Evolutionary conservation across 2,888 invertebrate genomes (phyloP), one percentile per base, ranked within the genome.

Genomic region (Callinectes sapidus): DNA sequence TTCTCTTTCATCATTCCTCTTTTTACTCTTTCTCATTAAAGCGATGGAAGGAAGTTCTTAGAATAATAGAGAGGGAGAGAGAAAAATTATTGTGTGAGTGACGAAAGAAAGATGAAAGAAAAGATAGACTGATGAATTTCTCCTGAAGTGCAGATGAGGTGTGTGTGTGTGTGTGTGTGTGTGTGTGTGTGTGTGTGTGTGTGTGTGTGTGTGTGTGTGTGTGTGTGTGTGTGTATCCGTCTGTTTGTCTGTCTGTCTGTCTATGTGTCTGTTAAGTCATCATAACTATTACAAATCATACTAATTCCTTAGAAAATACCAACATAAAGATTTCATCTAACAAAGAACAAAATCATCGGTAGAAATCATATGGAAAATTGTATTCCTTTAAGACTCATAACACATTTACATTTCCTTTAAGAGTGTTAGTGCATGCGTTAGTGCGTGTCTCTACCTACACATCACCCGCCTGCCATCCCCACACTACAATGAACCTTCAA

Each of bases 161-260:
- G 61, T 61, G 61, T 61, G 61, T 61, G 61, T 61, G 61, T 61
- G 61, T 61, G 61, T 61, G 61, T 61, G 61, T 61, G 61, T 61
- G 61, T 48, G 61, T 61, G 61, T 61, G 61, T 61, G 61, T 61
- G 61, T 61, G 61, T 61, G 61, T 61, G 61, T 61, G 61, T 48
- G 48, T 48, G 48, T 48, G 48, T 28, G n/a, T 71, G 71, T 71
- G 71, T 71, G 71, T 71, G 71, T 71, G 28, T 71, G 71, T 71
- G 28, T 71, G 71, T 71, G 71, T 61, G 61, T 48, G 39, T 39
- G 71, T 71, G 28, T 71, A 28, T 71, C 28, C 18, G 61, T 61
- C 18, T 61, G 61, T 61, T 18, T 23, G 61, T 61, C 18, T 61
- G 61, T 61, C 18, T 61, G 23, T 61, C 18, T 61, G 61, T 61